Evolutionary conservation across 2,113 vertebrate genomes (phyloP), one percentile per base, ranked within the genome.

Genomic region (Coptodon rendalli): DNA sequence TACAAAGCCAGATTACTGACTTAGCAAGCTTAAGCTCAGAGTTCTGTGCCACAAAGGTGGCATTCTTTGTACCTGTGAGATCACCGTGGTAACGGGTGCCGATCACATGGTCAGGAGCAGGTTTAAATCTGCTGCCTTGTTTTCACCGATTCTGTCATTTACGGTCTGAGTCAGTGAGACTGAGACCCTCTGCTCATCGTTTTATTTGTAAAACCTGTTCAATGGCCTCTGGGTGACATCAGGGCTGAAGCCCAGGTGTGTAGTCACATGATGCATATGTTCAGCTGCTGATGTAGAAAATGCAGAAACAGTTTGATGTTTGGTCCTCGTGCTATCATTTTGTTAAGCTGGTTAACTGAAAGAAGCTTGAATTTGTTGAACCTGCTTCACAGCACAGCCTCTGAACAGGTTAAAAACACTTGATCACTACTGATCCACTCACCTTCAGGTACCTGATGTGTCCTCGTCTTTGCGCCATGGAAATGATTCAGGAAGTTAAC

Each of bases 391-490:
- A 22, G 22, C 38, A 14, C 34, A 68, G n/a, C 36, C n/a, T 16
- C n/a, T 24, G 66, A 68, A 38, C 34, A 38, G 61, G 34, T 38
- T 68, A 68, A 73, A 73, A 71, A 6, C 31, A 83, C 22, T 10
- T 7, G 7, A 22, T 9, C 40, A 48, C 40, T 12, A 24, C 2
- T n/a, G 48, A 36, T 22, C 1, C 11, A 89, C 94, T 96, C 45
- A 97, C 96, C 96, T 97, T 97, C 57, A 97, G 93, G 89, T 97
- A 97, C 87, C 96, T 73, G 82, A 97, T 96, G 91, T 96, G 96
- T 91, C 96, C 96, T 94, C 96, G 93, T 96, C 96, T 94, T 19
- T 95, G 89, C 40, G 96, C 96, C 96, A 97, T 97, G 93, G 80
- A 89, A 87, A 94, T 27, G 66, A 78, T 45, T 93, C 56, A 45